These are phyloP conservation scores for Cynopterus sphinx DNA, from an alignment of 2,797 vertebrate genomes.

Conservation along the genomic window DNA sequence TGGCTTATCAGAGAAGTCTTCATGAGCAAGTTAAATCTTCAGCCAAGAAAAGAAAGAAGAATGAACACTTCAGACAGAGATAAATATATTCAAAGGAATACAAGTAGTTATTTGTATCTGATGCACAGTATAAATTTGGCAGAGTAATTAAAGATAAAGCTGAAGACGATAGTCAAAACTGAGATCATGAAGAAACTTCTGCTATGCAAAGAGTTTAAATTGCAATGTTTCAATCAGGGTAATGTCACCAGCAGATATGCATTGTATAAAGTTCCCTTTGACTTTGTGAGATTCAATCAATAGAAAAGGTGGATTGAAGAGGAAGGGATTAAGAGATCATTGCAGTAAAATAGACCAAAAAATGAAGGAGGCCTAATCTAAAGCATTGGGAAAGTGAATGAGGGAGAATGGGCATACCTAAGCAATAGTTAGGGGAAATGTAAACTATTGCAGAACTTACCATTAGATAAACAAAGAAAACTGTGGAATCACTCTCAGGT, in stretches of 20 bases:
- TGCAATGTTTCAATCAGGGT: neutral
- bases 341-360: neutral
- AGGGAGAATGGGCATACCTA: neutral
- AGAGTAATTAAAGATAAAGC: neutral
- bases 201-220: neutral
- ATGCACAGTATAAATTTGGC: neutral
- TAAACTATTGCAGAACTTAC: neutral
- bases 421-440: neutral
- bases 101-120: neutral
- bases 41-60: neutral
- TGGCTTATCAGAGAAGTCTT: neutral
- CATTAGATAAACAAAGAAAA: neutral
- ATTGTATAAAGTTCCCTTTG: neutral
- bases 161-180: neutral
- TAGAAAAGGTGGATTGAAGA: neutral
- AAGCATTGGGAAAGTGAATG: neutral
- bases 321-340: neutral
- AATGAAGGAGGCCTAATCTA: neutral
- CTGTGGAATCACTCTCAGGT: neutral
- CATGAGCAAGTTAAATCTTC: neutral
- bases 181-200: neutral
- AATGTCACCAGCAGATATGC: neutral
- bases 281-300: neutral
- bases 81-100: conserved; percentile 7
- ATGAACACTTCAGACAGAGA: neutral